phyloP scores from a whole-genome alignment of 2,888 invertebrate species.

The Dynastes hyllus region DNA sequence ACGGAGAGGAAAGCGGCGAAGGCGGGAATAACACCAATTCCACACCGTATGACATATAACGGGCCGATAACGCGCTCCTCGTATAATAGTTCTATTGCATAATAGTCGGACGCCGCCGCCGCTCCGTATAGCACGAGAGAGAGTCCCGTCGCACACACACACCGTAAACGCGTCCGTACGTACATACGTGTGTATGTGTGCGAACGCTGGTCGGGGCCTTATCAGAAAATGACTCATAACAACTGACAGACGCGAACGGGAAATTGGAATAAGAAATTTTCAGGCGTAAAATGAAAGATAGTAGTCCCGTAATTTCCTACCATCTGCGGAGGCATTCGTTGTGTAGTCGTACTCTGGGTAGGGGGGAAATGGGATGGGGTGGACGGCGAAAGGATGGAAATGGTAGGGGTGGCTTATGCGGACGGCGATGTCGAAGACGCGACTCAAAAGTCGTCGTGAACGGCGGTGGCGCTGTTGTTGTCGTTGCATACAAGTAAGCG shows the following conservation, averaged over 20 bases:
- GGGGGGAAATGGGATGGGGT: constrained; percentile 57
- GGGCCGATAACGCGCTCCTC: constrained; percentile 71
- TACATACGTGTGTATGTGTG: constrained; percentile 56
- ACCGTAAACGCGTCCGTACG: background rate
- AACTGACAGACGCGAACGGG: constrained; percentile 75
- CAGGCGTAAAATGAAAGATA: constrained; percentile 86
- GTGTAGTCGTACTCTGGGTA: constrained; percentile 52
- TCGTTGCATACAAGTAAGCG: background rate
- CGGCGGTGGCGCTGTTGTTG: background rate
- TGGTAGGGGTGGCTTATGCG: constrained; percentile 53
- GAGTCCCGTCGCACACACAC: background rate
- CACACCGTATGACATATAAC: constrained; percentile 72
- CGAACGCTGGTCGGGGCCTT: constrained; percentile 69
- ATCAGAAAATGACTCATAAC: constrained; percentile 84
- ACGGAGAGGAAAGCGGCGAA: constrained; percentile 1
- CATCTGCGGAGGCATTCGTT: constrained; percentile 66
- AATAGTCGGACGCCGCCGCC: constrained; percentile 66
- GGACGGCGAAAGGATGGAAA: constrained; percentile 31
- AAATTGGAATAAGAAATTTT: constrained; percentile 87
- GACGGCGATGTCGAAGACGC: background rate
- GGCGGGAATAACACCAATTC: constrained; percentile 64
- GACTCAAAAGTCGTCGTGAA: constrained; percentile 12
- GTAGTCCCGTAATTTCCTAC: constrained; percentile 83
- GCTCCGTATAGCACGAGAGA: background rate
- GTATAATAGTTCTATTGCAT: constrained; percentile 73